Evolutionary conservation across 1,140 invertebrate species (phyloP).

Genomic region (Sitodiplosis mosellana): DNA sequence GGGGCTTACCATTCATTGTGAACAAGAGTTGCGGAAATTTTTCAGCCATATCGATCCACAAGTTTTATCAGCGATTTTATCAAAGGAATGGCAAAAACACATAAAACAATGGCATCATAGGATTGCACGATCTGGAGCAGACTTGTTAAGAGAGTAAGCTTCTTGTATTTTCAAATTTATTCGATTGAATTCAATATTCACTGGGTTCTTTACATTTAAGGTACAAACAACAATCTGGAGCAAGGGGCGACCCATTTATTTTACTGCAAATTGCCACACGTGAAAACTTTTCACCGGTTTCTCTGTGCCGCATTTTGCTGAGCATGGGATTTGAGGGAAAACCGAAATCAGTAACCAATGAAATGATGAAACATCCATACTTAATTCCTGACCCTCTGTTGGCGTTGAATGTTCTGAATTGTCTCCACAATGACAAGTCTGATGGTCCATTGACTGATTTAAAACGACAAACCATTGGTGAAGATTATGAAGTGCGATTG

Average conservation of each 20-base stretch:
- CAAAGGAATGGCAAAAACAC: not conserved
- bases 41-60: not conserved
- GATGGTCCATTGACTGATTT: slow-evolving; percentile 54
- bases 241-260: slow-evolving; percentile 25
- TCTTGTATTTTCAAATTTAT: not conserved
- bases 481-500: slow-evolving; percentile 55
- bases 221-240: slow-evolving; percentile 15
- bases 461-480: slow-evolving; percentile 49
- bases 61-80: not conserved
- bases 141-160: not conserved
- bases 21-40: not conserved
- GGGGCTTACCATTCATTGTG: not conserved
- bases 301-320: no score
- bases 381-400: slow-evolving; percentile 42
- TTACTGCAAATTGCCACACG: slow-evolving; percentile 35
- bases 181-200: no score
- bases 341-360: slow-evolving; percentile 28
- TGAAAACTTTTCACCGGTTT: no score
- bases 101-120: not conserved
- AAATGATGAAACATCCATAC: slow-evolving; percentile 42
- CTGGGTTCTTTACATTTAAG: slow-evolving; percentile 6
- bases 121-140: not conserved
- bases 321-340: no score
- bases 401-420: slow-evolving; percentile 41
- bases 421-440: slow-evolving; percentile 42